These are phyloP conservation scores for Cenopis cana DNA, from an alignment of 2,888 invertebrate species.

Conservation along the genomic window DNA sequence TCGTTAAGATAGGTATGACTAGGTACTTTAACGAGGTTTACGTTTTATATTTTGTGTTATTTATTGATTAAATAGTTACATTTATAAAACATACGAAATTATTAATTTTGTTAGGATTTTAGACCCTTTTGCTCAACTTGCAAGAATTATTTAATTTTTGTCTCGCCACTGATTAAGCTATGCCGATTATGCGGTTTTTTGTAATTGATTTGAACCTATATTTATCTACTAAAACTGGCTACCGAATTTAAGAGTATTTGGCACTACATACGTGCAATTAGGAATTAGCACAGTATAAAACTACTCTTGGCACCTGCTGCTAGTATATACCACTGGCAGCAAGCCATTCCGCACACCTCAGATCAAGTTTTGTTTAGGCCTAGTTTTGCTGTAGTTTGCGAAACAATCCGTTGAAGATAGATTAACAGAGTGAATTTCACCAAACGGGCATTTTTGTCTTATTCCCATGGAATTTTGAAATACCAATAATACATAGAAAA, in stretches of 20 bases:
- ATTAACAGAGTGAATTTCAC: too few species aligned
- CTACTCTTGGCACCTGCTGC: slow-evolving; percentile 69
- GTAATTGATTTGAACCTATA: background rate
- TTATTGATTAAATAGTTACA: too few species aligned
- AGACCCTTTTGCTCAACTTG: background rate
- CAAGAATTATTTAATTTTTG: background rate
- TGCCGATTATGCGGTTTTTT: background rate
- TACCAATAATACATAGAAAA: too few species aligned
- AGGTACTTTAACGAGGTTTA: too few species aligned
- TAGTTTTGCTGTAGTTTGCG: slow-evolving; percentile 57
- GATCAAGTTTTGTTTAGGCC: slow-evolving; percentile 65
- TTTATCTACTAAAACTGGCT: background rate
- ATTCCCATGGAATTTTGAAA: too few species aligned
- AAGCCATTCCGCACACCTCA: slow-evolving; percentile 69
- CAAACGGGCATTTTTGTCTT: too few species aligned
- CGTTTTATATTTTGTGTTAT: too few species aligned
- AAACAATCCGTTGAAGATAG: slow-evolving; percentile 11
- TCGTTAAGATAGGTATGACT: too few species aligned
- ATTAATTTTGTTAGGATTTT: background rate
- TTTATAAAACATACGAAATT: too few species aligned
- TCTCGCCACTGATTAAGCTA: background rate
- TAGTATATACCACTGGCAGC: slow-evolving; percentile 62
- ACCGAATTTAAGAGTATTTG: slow-evolving; percentile 13
- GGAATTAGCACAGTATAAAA: slow-evolving; percentile 72
- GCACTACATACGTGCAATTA: slow-evolving; percentile 57